phyloP scores from a whole-genome alignment of 1,140 invertebrate genomes.

The Cyphomyrmex costatus region DNA sequence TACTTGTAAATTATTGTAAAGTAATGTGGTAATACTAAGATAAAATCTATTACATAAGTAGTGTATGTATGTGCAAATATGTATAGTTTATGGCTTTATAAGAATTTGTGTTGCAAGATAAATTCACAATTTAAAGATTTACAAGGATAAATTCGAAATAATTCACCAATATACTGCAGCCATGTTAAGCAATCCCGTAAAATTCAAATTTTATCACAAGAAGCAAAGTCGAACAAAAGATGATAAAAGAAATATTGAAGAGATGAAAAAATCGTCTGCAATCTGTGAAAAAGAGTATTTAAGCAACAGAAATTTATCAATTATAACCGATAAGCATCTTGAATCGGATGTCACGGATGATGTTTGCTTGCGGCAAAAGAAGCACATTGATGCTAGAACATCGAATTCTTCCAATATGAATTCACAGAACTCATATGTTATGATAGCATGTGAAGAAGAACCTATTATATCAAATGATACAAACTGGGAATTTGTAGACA shows the following conservation, averaged over 20 bases:
- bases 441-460: conserved; percentile 49
- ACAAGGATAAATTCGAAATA: not conserved
- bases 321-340: conserved; percentile 72
- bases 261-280: not conserved
- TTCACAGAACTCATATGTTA: conserved; percentile 44
- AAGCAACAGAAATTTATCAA: conserved; percentile 69
- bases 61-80: not conserved
- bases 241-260: not conserved
- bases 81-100: not conserved
- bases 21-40: not conserved
- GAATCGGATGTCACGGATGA: conserved; percentile 17
- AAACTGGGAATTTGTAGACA: conserved; percentile 48
- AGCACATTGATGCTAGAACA: not conserved
- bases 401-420: not conserved
- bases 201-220: conserved; percentile 9
- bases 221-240: not conserved
- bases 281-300: not conserved
- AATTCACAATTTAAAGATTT: not conserved
- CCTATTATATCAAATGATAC: conserved; percentile 1
- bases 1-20: not conserved
- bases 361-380: conserved; percentile 24
- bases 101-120: not conserved
- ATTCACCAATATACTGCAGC: not conserved
- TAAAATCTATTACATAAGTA: not conserved
- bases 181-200: conserved; percentile 45